These are phyloP conservation scores for Enteromius fasciolatus DNA, from an alignment of 2,797 vertebrate genomes.

Conservation along the genomic window DNA sequence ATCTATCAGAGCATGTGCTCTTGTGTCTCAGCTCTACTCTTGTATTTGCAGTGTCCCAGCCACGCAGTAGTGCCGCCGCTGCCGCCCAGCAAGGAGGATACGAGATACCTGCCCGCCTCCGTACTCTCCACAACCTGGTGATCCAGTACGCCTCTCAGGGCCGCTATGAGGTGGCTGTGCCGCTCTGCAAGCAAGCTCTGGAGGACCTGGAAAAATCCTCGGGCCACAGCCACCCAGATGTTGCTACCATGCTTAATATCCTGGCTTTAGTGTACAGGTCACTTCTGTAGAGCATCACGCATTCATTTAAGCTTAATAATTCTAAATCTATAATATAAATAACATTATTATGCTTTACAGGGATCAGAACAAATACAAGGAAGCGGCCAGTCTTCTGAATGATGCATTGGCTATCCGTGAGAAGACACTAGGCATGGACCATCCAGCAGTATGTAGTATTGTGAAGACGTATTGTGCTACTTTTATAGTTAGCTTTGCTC, in stretches of 20 bases:
- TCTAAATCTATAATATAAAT: neutral
- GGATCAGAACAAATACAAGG: conserved; percentile 92
- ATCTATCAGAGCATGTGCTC: neutral
- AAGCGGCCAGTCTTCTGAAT: conserved; percentile 87
- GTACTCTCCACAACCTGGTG: conserved; percentile 89
- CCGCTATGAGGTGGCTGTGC: conserved; percentile 88
- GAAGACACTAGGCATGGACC: conserved; percentile 87
- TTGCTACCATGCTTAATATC: conserved; percentile 92
- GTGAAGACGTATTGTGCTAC: neutral
- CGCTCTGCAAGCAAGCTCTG: conserved; percentile 88
- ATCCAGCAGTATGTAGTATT: conserved; percentile 82
- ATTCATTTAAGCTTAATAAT: neutral
- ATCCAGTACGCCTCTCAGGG: conserved; percentile 91
- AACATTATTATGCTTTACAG: conserved; percentile 62
- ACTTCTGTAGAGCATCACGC: conserved; percentile 38
- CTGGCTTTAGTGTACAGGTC: conserved; percentile 89
- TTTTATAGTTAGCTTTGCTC: neutral
- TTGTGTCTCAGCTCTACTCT: neutral
- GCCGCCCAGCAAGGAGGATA: conserved; percentile 87
- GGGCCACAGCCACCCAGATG: conserved; percentile 88
- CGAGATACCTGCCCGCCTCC: conserved; percentile 87
- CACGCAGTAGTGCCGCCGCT: conserved; percentile 71
- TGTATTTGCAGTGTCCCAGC: conserved; percentile 70
- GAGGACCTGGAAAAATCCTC: conserved; percentile 91
- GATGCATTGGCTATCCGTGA: conserved; percentile 87